Evolutionary conservation across 2,113 vertebrate genomes (phyloP).

Genomic region (Malurus elegans): DNA sequence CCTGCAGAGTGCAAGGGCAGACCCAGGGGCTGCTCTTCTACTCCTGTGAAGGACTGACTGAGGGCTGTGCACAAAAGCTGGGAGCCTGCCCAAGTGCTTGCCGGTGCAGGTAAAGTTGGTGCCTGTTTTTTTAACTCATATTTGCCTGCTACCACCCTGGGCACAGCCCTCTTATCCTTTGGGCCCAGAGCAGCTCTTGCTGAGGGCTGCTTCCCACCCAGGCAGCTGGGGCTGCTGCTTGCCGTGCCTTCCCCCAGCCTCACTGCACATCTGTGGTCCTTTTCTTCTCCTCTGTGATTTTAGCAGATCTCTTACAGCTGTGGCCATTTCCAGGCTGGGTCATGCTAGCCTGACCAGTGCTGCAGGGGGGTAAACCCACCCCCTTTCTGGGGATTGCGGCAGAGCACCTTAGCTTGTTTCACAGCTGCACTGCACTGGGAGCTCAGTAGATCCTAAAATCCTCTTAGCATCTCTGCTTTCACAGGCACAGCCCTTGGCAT

Average conservation of each 20-base stretch:
- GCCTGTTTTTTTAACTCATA: not conserved
- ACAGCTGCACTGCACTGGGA: not conserved
- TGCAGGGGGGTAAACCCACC: fast-evolving
- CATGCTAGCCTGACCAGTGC: not conserved
- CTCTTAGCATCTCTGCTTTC: not conserved
- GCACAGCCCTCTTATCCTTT: not conserved
- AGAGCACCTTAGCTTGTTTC: not conserved
- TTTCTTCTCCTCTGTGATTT: not conserved
- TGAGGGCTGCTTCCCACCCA: not conserved
- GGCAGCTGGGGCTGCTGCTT: not conserved
- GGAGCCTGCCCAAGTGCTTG: not conserved
- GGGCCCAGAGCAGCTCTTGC: not conserved
- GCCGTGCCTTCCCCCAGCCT: not conserved
- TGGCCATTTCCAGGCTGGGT: not conserved
- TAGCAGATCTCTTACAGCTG: fast-evolving
- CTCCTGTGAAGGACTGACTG: not conserved
- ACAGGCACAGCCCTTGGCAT: not conserved
- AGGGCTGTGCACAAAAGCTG: not conserved
- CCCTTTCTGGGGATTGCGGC: not conserved
- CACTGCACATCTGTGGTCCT: fast-evolving
- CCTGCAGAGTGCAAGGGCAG: not conserved
- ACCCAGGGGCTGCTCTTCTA: not conserved
- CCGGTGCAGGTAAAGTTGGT: not conserved
- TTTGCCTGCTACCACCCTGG: not conserved
- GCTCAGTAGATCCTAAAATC: not conserved